Evolutionary conservation across 2,888 invertebrate species (phyloP).

Genomic region (Molanna angustata): DNA sequence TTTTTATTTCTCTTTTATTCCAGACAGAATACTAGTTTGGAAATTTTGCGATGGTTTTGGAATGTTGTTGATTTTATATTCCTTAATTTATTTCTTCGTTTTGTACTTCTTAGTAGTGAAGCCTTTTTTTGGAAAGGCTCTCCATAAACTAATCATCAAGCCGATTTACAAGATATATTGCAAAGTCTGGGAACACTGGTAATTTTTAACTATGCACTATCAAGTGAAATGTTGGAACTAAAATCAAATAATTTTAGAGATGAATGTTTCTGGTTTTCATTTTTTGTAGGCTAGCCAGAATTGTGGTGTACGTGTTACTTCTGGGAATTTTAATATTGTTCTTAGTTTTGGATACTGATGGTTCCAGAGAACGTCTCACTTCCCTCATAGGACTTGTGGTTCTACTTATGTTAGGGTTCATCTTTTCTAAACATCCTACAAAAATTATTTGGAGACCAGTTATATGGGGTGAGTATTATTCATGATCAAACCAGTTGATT

Average conservation of each 20-base stretch:
- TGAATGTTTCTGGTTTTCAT: constrained; percentile 2
- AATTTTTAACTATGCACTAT: constrained; percentile 34
- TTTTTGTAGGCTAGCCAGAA: constrained; percentile 49
- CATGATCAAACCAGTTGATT: no score
- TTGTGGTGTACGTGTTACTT: constrained; percentile 44
- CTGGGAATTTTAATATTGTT: constrained; percentile 55
- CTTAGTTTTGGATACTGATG: constrained; percentile 63
- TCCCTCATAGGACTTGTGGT: constrained; percentile 66
- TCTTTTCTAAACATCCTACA: constrained; percentile 56
- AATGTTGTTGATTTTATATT: constrained; percentile 63
- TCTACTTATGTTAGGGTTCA: constrained; percentile 56
- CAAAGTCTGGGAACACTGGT: constrained; percentile 41
- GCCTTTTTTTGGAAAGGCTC: constrained; percentile 49
- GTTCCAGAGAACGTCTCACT: constrained; percentile 56
- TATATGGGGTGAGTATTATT: constrained; percentile 72
- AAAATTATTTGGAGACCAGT: constrained; percentile 66
- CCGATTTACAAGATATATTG: constrained; percentile 36
- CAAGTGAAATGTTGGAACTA: background rate
- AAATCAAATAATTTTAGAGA: background rate
- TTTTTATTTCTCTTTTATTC: constrained; percentile 2
- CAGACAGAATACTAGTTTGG: constrained; percentile 31
- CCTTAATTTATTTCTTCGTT: constrained; percentile 59
- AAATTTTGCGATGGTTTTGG: constrained; percentile 68
- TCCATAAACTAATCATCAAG: constrained; percentile 42
- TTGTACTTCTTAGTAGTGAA: constrained; percentile 64